Base-by-base conservation (phyloP, 2,797 vertebrate genomes). In the Molossus alvarezi region DNA sequence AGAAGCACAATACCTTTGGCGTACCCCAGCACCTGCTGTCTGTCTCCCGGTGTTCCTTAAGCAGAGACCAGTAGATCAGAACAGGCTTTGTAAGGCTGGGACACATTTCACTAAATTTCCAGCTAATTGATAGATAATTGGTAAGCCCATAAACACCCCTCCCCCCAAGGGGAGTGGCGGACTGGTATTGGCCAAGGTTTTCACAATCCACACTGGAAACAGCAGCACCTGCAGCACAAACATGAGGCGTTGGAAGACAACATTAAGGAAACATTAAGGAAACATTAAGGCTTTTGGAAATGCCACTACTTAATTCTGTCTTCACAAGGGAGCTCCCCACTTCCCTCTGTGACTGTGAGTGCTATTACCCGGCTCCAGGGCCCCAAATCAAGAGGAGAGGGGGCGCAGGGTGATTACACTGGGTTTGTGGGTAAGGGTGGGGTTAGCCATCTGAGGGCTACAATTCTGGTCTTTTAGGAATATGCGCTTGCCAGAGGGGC, bases 1-100 rank as follows among this genome's bases (percentile, higher is more conserved):
- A 57, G 88, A 91, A 81, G 80, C 67, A 82, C 91, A 64, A 0
- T 93, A 94, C 95, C 95, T 95, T 80, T 48, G 25, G 9, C 1
- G 20, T 17, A 21, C 13, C 77, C 27, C 7, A 37, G 25, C 29
- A 21, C 79, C 51, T 79, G 90, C 77, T 65, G 72, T 20, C 71
- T 80, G 62, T 72, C 55, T 91, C 81, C 91, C 21, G 37, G 25
- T 37, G 80, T 27, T 65, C 53, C 48, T 25, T 72, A 73, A 82
- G 79, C 80, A 23, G 62, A 62, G 86, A 29, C 79, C 84, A 9
- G 64, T 23, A 14, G 72, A 77, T 73, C n/a, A 57, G 81, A 95
- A 48, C 62, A 57, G 64, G 20, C 37, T 33, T 20, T 72, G 41
- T 27, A 37, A 94, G 45, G 48, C 41, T 65, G 5, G 12, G n/a